These are phyloP conservation scores for Shargacucullia verbasci DNA, from an alignment of 2,888 invertebrate genomes.

Conservation along the genomic window DNA sequence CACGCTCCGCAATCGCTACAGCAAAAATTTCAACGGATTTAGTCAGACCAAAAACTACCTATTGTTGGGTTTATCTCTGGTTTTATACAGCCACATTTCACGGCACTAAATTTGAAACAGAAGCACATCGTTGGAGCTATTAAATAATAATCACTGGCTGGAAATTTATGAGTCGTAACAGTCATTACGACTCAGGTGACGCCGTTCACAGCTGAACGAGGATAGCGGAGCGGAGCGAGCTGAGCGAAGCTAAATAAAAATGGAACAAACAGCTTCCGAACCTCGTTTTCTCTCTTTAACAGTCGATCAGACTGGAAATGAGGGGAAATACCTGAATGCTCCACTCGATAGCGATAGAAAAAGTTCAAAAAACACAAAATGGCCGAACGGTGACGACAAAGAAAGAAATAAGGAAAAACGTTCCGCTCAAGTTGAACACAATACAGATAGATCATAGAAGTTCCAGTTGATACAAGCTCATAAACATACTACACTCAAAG, in stretches of 20 bases:
- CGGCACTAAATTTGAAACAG: not conserved
- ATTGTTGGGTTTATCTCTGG: too few species aligned
- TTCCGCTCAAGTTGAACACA: constrained; percentile 5
- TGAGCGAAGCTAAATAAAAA: constrained; percentile 1
- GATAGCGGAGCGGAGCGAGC: not conserved
- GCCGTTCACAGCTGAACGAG: not conserved
- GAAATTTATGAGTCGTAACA: not conserved
- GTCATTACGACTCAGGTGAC: not conserved
- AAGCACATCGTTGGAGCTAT: not conserved
- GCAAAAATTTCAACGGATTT: too few species aligned
- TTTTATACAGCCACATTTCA: not conserved
- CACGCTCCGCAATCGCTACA: too few species aligned
- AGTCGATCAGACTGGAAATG: constrained; percentile 32
- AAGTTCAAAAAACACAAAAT: constrained; percentile 33
- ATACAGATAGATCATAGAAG: constrained; percentile 15
- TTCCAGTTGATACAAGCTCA: too few species aligned
- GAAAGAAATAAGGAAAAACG: constrained; percentile 24
- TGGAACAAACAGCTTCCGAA: not conserved
- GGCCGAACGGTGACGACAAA: constrained; percentile 10
- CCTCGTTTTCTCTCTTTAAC: constrained; percentile 14
- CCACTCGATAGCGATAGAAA: constrained; percentile 24
- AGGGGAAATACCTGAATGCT: constrained; percentile 11
- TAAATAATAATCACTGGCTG: not conserved
- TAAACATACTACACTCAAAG: too few species aligned
- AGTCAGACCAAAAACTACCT: too few species aligned